Percentiles rank a stretch among this genome's conserved stretches.
Evolutionary conservation across 2,113 vertebrate species (phyloP).

Genomic region (Dasyornis broadbenti): DNA sequence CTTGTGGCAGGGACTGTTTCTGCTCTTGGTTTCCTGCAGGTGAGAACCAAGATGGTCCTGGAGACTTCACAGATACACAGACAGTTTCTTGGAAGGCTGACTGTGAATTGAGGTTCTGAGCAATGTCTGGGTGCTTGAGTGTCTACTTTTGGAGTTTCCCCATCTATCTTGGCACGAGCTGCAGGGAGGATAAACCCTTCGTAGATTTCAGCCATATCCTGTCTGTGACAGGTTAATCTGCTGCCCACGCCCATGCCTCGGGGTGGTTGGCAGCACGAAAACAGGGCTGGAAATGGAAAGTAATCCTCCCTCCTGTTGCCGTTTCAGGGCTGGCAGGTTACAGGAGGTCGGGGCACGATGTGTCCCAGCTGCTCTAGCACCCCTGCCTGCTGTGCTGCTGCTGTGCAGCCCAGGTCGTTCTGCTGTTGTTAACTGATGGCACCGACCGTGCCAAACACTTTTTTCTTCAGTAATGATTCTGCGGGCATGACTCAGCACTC

Average conservation of each 20-base stretch:
- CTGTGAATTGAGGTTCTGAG: neutral
- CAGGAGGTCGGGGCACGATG: neutral
- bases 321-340: fast-evolving
- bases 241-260: fast-evolving
- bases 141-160: neutral
- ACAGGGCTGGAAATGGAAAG: neutral
- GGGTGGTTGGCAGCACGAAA: neutral
- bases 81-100: neutral
- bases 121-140: neutral
- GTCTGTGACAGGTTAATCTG: neutral
- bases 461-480: neutral
- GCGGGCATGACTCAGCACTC: neutral
- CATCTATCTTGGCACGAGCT: neutral
- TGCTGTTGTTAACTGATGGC: neutral
- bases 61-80: neutral
- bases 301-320: neutral
- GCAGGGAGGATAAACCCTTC: neutral
- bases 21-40: neutral
- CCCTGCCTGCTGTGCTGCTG: neutral
- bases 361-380: neutral
- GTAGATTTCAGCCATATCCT: neutral
- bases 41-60: neutral
- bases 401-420: neutral
- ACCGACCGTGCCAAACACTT: neutral
- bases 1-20: neutral